phyloP scores from a whole-genome alignment of 2,113 vertebrate genomes.

The Brienomyrus longianalis region DNA sequence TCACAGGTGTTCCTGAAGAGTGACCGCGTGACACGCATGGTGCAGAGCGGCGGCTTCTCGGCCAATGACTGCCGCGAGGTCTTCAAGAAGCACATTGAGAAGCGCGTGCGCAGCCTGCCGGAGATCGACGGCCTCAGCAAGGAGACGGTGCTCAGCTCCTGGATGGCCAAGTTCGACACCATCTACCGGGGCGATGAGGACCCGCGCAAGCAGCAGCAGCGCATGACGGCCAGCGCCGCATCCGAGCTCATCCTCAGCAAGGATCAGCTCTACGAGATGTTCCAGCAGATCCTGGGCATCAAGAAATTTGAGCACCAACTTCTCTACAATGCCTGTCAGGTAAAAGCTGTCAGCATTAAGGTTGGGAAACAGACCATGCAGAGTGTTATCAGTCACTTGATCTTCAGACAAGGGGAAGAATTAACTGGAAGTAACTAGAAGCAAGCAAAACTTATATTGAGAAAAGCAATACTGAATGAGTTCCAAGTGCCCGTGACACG shows the following conservation, averaged over 20 bases:
- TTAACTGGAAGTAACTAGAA: neutral
- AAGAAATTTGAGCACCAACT: constrained; percentile 99
- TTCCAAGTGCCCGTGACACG: neutral
- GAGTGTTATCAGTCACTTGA: neutral
- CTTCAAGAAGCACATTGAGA: constrained; percentile 99
- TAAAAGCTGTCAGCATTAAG: constrained; percentile 43
- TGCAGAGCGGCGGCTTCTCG: constrained; percentile 93
- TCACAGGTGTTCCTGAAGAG: constrained; percentile 93
- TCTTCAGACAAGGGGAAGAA: neutral
- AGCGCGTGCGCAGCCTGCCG: constrained; percentile 90
- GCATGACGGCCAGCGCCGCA: constrained; percentile 92
- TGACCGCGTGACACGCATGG: constrained; percentile 94
- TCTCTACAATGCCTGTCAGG: constrained; percentile 97
- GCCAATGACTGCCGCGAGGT: constrained; percentile 91
- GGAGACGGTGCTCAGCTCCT: constrained; percentile 96
- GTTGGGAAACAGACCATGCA: neutral
- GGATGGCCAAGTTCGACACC: constrained; percentile 98
- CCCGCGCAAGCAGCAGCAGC: constrained; percentile 91
- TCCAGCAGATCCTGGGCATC: constrained; percentile 96
- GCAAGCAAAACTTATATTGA: neutral
- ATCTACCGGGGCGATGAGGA: constrained; percentile 97
- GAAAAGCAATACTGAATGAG: neutral
- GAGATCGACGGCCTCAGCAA: constrained; percentile 98
- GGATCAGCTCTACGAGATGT: constrained; percentile 98
- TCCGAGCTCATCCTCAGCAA: constrained; percentile 98